These are phyloP conservation scores for Proterorhinus semilunaris DNA, from an alignment of 2,113 vertebrate species.

Conservation along the genomic window DNA sequence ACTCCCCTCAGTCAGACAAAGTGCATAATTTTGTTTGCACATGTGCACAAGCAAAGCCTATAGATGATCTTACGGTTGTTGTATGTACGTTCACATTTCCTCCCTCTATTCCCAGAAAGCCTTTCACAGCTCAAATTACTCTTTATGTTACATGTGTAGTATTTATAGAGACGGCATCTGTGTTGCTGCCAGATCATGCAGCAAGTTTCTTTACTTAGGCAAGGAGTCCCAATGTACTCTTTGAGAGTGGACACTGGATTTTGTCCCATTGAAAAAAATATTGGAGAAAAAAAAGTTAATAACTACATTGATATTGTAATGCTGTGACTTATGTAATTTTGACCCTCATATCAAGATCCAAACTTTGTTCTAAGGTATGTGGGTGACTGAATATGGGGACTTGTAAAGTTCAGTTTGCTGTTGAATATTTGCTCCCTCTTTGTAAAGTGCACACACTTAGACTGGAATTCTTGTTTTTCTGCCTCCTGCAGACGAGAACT, in stretches of 20 bases:
- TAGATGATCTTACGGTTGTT: conserved; percentile 8
- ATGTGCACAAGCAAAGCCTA: conserved; percentile 76
- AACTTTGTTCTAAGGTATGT: conserved; percentile 15
- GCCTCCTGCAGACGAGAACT: conserved; percentile 95
- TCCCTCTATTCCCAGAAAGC: neutral
- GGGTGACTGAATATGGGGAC: conserved; percentile 25
- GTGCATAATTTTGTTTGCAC: conserved; percentile 65
- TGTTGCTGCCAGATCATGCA: conserved; percentile 10
- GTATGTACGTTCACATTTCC: conserved; percentile 11
- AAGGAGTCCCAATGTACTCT: neutral
- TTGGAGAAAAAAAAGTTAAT: neutral
- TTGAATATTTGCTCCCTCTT: conserved; percentile 35
- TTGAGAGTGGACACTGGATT: neutral
- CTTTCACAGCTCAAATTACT: conserved; percentile 30
- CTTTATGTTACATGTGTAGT: conserved; percentile 34
- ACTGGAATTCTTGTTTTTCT: conserved; percentile 69
- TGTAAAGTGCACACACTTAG: conserved; percentile 31
- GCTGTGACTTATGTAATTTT: neutral
- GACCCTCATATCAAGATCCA: neutral
- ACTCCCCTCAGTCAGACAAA: conserved; percentile 80
- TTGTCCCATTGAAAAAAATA: neutral
- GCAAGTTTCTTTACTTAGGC: neutral
- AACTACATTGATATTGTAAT: neutral
- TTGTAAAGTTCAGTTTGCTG: neutral
- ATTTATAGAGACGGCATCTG: conserved; percentile 32